A percentile compares a stretch with the other conserved stretches of the same genome.
phyloP scores from a whole-genome alignment of 2,888 invertebrate genomes.

The Cheilosia impressa region DNA sequence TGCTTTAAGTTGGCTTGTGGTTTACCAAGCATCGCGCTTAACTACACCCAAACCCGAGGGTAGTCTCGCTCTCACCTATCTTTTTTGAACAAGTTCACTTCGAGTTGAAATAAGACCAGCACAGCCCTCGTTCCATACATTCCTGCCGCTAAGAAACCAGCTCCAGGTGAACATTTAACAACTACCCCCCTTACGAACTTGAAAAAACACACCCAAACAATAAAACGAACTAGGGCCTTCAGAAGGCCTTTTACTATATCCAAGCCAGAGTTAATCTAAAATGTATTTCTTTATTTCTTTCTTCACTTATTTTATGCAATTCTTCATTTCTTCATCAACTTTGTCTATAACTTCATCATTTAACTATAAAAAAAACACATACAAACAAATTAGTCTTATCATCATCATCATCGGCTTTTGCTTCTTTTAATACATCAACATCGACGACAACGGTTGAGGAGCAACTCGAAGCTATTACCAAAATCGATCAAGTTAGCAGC shows the following conservation, averaged over 20 bases:
- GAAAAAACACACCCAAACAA: not conserved
- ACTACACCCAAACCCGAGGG: no score
- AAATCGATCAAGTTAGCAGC: constrained; percentile 35
- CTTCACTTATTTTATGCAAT: constrained; percentile 4
- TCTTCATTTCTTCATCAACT: constrained; percentile 10
- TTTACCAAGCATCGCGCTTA: no score
- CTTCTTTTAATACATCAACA: constrained; percentile 33
- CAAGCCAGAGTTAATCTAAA: constrained; percentile 7
- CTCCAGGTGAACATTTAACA: no score
- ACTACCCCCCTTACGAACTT: no score
- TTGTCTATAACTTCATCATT: constrained; percentile 13
- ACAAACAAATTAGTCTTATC: constrained; percentile 15
- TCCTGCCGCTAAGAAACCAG: no score
- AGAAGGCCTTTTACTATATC: not conserved
- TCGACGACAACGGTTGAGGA: constrained; percentile 6
- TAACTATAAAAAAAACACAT: constrained; percentile 22
- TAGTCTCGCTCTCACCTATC: no score
- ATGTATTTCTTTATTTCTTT: constrained; percentile 30
- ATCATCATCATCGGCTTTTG: constrained; percentile 43
- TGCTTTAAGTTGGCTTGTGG: no score
- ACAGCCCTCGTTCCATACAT: no score
- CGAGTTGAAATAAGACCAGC: no score
- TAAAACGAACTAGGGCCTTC: not conserved
- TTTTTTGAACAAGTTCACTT: no score
- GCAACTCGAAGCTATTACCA: constrained; percentile 11